These are phyloP conservation scores for Larimichthys polyactis DNA, from an alignment of 2,113 vertebrate species.

Conservation along the genomic window DNA sequence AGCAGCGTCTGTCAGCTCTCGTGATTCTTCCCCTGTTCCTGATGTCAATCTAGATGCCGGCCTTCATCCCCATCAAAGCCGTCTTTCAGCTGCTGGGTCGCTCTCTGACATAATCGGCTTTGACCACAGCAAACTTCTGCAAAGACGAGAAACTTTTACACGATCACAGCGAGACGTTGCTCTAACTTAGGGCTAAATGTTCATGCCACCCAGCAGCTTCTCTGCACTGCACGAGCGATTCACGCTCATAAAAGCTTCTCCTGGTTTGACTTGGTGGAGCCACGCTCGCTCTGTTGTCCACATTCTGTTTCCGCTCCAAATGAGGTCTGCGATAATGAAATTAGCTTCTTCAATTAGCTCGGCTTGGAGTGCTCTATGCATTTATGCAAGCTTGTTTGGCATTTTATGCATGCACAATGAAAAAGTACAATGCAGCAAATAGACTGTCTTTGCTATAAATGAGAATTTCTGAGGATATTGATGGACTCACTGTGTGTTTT, in stretches of 20 bases:
- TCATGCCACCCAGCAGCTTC: conserved; percentile 7
- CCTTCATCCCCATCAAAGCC: conserved; percentile 71
- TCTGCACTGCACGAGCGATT: conserved; percentile 6
- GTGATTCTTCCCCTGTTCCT: conserved; percentile 66
- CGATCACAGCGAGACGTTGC: conserved; percentile 15
- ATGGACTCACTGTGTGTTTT: conserved; percentile 60
- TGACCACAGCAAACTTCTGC: conserved; percentile 62
- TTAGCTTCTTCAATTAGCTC: conserved; percentile 59
- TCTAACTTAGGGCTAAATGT: conserved; percentile 18
- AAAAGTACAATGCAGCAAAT: conserved; percentile 25
- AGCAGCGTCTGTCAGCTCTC: conserved; percentile 62
- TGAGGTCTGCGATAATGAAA: conserved; percentile 59
- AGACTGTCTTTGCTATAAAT: conserved; percentile 49
- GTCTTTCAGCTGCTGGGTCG: conserved; percentile 48
- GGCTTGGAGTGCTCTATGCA: conserved; percentile 48
- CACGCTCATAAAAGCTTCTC: conserved; percentile 18
- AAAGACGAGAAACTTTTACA: conserved; percentile 55
- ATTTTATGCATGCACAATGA: conserved; percentile 41
- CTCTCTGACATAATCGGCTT: conserved; percentile 72
- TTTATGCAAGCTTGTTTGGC: conserved; percentile 51
- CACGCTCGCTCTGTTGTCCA: conserved; percentile 16
- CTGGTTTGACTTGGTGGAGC: conserved; percentile 36
- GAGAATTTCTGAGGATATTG: conserved; percentile 57
- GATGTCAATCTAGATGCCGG: conserved; percentile 69
- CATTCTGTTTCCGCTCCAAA: conserved; percentile 63